Percentiles rank a stretch among this genome's conserved stretches.
Evolutionary conservation across 1,140 invertebrate genomes (phyloP).

Genomic region (Ooceraea biroi): DNA sequence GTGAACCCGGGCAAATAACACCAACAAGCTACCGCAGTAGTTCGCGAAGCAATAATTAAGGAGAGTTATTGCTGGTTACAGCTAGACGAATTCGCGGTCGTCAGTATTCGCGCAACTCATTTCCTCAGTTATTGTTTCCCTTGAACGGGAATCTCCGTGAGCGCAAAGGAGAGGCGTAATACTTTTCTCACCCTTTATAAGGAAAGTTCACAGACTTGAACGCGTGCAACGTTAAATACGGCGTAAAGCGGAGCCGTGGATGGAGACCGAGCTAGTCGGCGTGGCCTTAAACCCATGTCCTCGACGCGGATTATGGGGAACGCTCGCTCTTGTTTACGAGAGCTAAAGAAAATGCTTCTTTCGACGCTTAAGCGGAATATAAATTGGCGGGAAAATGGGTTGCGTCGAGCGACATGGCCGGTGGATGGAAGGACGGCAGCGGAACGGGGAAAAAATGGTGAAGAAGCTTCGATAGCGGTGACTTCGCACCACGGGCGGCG

Average conservation of each 20-base stretch:
- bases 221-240: constrained; percentile 27
- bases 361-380: constrained; percentile 58
- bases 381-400: constrained; percentile 49
- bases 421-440: not conserved
- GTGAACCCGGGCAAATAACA: constrained; percentile 22
- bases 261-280: constrained; percentile 13
- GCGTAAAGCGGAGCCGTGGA: constrained; percentile 5
- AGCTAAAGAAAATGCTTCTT: constrained; percentile 39
- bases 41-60: constrained; percentile 26
- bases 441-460: constrained; percentile 34
- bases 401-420: constrained; percentile 3
- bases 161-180: not conserved
- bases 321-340: constrained; percentile 14
- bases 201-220: constrained; percentile 9
- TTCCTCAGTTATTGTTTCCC: constrained; percentile 40
- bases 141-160: not conserved
- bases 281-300: constrained; percentile 24
- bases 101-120: constrained; percentile 3
- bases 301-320: constrained; percentile 39
- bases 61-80: constrained; percentile 10
- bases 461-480: constrained; percentile 25
- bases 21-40: not conserved
- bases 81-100: constrained; percentile 20
- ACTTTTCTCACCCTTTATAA: not conserved
- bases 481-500: not conserved